Evolutionary conservation across 2,797 vertebrate genomes (phyloP).

Genomic region (Dipus sagitta): DNA sequence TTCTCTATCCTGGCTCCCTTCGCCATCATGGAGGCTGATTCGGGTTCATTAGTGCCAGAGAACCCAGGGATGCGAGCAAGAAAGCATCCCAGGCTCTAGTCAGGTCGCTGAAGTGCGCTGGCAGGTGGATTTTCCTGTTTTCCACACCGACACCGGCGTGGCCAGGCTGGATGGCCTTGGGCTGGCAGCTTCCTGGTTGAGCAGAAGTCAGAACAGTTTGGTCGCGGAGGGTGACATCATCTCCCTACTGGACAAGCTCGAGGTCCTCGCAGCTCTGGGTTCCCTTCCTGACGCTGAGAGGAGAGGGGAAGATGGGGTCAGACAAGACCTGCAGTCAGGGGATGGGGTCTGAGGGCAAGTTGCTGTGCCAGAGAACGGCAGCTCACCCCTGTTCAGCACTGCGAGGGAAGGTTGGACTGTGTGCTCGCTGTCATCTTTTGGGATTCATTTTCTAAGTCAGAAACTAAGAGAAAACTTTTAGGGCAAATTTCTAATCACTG

Average conservation of each 20-base stretch:
- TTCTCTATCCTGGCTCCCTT: background rate
- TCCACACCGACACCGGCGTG: background rate
- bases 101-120: background rate
- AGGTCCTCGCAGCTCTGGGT: background rate
- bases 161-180: background rate
- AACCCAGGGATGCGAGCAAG: background rate
- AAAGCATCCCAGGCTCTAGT: background rate
- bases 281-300: background rate
- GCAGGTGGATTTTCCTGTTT: background rate
- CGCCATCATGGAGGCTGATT: background rate
- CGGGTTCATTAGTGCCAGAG: background rate
- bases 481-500: background rate
- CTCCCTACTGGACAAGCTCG: background rate
- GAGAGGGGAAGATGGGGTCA: background rate
- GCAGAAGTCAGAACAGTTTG: constrained; percentile 20
- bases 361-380: too few species aligned
- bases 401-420: background rate
- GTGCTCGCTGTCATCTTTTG: background rate
- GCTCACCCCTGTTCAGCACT: background rate
- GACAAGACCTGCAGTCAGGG: background rate
- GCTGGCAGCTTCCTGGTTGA: background rate
- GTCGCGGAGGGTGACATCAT: background rate
- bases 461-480: background rate
- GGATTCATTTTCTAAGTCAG: background rate
- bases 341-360: background rate